Base-by-base conservation (phyloP, 2,888 invertebrate species). In the Anagyrus pseudococci region DNA sequence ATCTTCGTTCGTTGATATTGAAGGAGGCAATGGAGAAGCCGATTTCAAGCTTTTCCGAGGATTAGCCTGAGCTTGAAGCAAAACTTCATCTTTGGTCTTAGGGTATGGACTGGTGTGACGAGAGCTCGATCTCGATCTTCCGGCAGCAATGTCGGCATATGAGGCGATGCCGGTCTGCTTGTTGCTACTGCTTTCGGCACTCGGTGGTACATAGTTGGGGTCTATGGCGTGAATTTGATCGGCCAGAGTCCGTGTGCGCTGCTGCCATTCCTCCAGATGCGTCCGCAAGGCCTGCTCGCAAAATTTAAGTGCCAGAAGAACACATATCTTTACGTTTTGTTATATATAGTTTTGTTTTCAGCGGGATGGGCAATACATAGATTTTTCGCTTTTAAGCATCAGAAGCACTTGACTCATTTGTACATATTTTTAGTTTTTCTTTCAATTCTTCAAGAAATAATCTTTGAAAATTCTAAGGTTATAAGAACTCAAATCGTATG, bases 141-240 rank as follows among this genome's bases (percentile, higher is more conserved):
- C 88, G 75, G 90, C 87, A 74, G 89, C 85, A 76, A 91, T 89
- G 78, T 88, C 90, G 71, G 90, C 89, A 82, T 89, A 90, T 17
- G 83, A 81, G 58, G 74, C 70, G 59, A 73, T 68, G 64, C 71
- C 71, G 20, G 66, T 62, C 48, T 56, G 62, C 44, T 68, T 69
- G 61, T 65, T 55, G 37, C 50, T 26, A 53, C 6, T n/a, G n/a
- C n/a, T 13, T 66, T 84, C 82, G 68, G 82, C 80, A 71, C 79
- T 79, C 79, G 84, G 83, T 80, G 84, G 84, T 80, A 85, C 83
- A 83, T 83, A 85, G 85, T 89, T 87, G 75, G 92, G 91, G 85
- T 93, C 93, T 86, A 89, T 83, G 81, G 85, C 86, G 84, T 87
- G 88, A 83, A 90, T 88, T 81, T 86, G 84, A 82, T 86, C 85